These are phyloP conservation scores for Eurytoma californica DNA, from an alignment of 2,888 invertebrate species.

Conservation along the genomic window DNA sequence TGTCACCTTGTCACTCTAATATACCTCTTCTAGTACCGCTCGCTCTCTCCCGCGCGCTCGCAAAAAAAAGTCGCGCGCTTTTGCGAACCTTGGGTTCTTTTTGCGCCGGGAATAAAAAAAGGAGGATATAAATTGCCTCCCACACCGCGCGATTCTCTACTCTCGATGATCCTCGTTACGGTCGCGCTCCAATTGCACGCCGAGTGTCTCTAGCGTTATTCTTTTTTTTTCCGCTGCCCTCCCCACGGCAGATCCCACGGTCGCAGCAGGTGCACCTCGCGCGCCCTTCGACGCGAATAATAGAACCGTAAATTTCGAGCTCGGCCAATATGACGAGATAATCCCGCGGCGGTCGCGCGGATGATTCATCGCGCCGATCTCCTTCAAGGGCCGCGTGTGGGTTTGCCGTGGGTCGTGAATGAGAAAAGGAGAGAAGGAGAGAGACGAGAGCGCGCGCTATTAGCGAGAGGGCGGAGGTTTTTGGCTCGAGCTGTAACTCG, in stretches of 20 bases:
- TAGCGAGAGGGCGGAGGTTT: conserved; percentile 16
- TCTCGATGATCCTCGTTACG: background rate
- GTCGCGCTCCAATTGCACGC: conserved; percentile 30
- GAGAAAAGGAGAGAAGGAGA: conserved; percentile 1
- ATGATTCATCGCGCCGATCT: conserved; percentile 35
- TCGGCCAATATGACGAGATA: conserved; percentile 46
- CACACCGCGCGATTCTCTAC: background rate
- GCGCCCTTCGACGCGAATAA: conserved; percentile 29
- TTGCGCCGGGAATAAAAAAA: no score
- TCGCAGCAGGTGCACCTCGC: background rate
- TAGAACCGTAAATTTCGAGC: conserved; percentile 44
- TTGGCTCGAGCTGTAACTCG: conserved; percentile 14
- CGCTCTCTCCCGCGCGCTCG: no score
- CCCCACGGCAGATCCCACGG: conserved; percentile 31
- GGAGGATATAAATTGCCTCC: background rate
- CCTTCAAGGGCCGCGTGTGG: conserved; percentile 8
- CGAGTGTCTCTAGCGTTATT: background rate
- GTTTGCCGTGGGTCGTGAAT: background rate
- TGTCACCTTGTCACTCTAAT: no score
- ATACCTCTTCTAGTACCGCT: no score
- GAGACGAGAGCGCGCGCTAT: background rate
- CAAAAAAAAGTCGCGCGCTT: no score
- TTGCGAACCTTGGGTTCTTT: background rate
- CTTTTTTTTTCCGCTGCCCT: background rate
- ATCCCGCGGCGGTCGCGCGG: conserved; percentile 5